Evolutionary conservation across 2,113 vertebrate species (phyloP).

Genomic region (Gymnogyps californianus): DNA sequence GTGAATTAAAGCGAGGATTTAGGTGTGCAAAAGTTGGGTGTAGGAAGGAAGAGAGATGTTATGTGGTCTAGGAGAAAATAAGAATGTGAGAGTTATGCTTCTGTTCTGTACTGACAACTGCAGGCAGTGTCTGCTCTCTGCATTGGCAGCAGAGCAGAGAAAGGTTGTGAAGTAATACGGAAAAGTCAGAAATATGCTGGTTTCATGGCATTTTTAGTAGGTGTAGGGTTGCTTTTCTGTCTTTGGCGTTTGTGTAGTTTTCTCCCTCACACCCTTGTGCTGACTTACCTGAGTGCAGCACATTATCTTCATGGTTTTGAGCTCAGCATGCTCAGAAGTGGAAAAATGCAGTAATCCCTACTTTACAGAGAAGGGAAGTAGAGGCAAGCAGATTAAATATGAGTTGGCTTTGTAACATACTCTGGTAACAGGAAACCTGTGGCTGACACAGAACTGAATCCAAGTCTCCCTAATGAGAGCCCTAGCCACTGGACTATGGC

Average conservation of each 20-base stretch:
- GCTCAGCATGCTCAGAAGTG: background rate
- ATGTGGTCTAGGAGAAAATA: background rate
- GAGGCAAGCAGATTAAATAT: background rate
- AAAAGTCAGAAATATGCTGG: background rate
- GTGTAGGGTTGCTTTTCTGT: background rate
- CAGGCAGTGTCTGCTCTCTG: background rate
- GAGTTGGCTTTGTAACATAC: background rate
- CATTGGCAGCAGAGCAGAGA: background rate
- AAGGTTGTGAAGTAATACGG: background rate
- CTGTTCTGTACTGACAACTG: background rate
- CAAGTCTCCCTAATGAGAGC: background rate
- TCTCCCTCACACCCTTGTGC: background rate
- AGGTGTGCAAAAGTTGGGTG: background rate
- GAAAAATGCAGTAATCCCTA: background rate
- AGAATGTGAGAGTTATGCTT: background rate
- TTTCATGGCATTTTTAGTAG: background rate
- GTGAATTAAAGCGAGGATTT: background rate
- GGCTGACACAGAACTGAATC: background rate
- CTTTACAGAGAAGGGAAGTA: background rate
- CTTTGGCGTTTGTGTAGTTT: background rate
- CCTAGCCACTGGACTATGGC: background rate
- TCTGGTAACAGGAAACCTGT: background rate
- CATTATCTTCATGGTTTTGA: background rate
- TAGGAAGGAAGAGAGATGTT: background rate
- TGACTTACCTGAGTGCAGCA: background rate